Evolutionary conservation across 2,888 invertebrate genomes (phyloP).

Genomic region (Drosophila picticornis): DNA sequence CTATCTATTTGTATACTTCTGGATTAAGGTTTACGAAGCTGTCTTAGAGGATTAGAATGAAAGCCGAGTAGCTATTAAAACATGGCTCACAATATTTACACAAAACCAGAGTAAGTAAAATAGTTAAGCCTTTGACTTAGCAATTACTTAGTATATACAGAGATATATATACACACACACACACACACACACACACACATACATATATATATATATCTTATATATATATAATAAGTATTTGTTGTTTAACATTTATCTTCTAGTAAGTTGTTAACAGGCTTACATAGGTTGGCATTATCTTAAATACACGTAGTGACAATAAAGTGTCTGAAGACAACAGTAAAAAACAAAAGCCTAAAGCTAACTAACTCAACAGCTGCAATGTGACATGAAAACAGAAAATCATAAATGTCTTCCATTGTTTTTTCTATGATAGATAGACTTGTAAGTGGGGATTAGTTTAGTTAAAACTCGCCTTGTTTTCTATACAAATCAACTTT

Average conservation of each 20-base stretch:
- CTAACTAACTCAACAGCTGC: neutral
- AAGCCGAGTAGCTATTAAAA: conserved; percentile 20
- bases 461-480: conserved; percentile 22
- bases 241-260: conserved; percentile 3
- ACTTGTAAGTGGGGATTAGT: neutral
- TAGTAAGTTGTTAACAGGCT: conserved; percentile 18
- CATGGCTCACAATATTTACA: conserved; percentile 42
- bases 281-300: conserved; percentile 28
- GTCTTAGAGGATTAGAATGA: conserved; percentile 9
- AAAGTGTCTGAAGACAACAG: neutral
- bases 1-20: conserved; percentile 2
- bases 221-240: neutral
- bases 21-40: conserved; percentile 14
- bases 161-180: conserved; percentile 13
- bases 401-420: neutral
- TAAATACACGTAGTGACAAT: neutral
- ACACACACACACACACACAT: conserved; percentile 8
- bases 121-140: conserved; percentile 24
- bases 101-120: conserved; percentile 16
- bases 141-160: conserved; percentile 23
- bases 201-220: neutral
- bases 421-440: neutral
- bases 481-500: conserved; percentile 56
- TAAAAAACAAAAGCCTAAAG: neutral
- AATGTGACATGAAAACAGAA: neutral